phyloP scores from a whole-genome alignment of 2,888 invertebrate genomes.

The Bombylius major region DNA sequence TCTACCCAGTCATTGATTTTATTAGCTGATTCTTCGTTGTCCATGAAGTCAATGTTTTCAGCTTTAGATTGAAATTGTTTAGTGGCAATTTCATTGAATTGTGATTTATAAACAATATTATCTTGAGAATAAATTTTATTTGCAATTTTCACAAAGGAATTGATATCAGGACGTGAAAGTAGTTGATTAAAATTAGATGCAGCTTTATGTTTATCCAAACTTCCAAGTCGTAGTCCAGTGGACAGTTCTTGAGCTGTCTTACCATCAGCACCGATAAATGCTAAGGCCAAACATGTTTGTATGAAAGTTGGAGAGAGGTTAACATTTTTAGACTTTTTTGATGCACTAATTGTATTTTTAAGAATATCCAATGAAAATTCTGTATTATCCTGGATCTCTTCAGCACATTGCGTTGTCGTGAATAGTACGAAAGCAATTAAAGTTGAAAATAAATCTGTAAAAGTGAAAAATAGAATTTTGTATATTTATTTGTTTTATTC shows the following conservation, averaged over 20 bases:
- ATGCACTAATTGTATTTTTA: neutral
- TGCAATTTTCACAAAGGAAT: neutral
- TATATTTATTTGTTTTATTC: no score
- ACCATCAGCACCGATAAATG: constrained; percentile 58
- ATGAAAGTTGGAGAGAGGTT: constrained; percentile 64
- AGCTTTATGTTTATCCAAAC: constrained; percentile 19
- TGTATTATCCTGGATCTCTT: neutral
- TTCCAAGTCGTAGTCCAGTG: constrained; percentile 42
- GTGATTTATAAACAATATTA: neutral
- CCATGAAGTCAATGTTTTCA: constrained; percentile 48
- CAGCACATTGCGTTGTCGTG: no score
- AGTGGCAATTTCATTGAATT: constrained; percentile 44
- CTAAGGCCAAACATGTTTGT: constrained; percentile 56
- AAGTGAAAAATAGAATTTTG: no score
- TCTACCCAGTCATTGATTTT: constrained; percentile 74
- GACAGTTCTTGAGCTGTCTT: constrained; percentile 46
- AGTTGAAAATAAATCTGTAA: no score
- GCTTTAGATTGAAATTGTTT: constrained; percentile 52
- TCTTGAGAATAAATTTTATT: neutral
- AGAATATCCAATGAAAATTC: neutral
- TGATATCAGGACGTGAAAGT: neutral
- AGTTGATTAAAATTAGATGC: constrained; percentile 10
- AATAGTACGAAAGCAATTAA: neutral
- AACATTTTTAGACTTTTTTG: constrained; percentile 39
- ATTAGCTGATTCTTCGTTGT: constrained; percentile 38